Base-by-base conservation (phyloP, 2,797 vertebrate genomes). In the Pipistrellus pygmaeus region DNA sequence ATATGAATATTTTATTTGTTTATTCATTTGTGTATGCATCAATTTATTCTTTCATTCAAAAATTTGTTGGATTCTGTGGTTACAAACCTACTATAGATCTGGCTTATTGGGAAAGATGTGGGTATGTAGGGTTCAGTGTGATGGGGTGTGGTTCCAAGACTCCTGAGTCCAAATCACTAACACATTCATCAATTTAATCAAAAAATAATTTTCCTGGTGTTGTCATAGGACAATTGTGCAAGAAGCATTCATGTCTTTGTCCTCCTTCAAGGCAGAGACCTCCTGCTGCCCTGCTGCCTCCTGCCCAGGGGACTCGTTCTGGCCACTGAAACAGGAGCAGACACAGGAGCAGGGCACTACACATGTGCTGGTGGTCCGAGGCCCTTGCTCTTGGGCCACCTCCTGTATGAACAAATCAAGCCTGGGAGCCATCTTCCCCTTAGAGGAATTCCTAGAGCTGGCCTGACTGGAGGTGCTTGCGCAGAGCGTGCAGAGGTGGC, bases 251-350 rank as follows among this genome's bases (percentile, higher is more conserved):
- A 4, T 25, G 2, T 12, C 2, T 1, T 14, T 0, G 11, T 6
- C 20, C 2, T 14, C 18, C 8, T 38, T 27, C 11, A 7, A 14
- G 46, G 44, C 21, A 0, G 12, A 0, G 1, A 38, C 5, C 2
- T 0, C 1, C 6, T 41, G 20, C 73, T 8, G 3, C 0, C 3
- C 30, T 46, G 41, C 51, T 8, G 21, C 8, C 20, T 53, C 8
- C n/a, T 13, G 4, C 11, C 32, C 23, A 2, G 0, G 0, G 0
- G 32, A 35, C 38, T 7, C 2, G 0, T 4, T 4, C 4, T 0
- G 2, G 2, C 30, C 17, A 0, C 5, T 0, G 2, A 8, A 6
- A 21, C 1, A 6, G 3, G 17, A 25, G 20, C 21, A 1, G 38
- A 9, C 3, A 1, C 4, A 6, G 17, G 18, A 11, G 11, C 46